Base-by-base conservation (phyloP, 2,888 invertebrate genomes). In the Andrena chrysosceles region DNA sequence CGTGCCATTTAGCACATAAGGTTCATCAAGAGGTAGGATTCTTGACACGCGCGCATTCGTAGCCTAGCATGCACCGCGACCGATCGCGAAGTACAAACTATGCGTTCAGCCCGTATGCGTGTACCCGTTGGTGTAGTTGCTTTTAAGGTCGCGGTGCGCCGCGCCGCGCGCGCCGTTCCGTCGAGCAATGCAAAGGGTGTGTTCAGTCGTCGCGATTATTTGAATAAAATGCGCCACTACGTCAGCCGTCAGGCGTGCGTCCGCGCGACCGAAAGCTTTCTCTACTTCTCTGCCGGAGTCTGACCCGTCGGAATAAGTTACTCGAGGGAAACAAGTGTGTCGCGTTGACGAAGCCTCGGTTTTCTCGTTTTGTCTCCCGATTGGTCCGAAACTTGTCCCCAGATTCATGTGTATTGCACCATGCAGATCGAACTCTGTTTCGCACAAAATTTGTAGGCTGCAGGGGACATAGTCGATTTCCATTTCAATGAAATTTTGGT, bases 131-230 rank as follows among this genome's bases (percentile, higher is more conserved):
- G 23, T 26, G 79, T 72, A 60, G 79, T 56, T 42, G 76, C 60
- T 54, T 84, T 78, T 82, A 82, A 81, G 82, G 75, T 76, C 80
- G 74, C 52, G 52, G n/a, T 52, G 52, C 54, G 8, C n/a, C 52
- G 54, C 54, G 54, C 59, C 67, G 74, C 81, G 63, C 63, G 74
- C 81, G 86, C 78, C 77, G 82, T 67, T 71, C 71, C 77, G 85
- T 81, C 86, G 85, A 75, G 83, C 85, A 85, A 88, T 87, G 89
- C 87, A 85, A 42, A 90, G 91, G 91, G 91, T 91, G 91, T 91
- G 91, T 89, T 91, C 90, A 89, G 87, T 87, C 89, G 85, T 85
- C 70, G 85, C 85, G 87, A 91, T 91, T 91, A 91, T 92, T 91
- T 89, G 88, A 91, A 91, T 90, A 89, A 90, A 87, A 91, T 87